Evolutionary conservation across 2,888 invertebrate species (phyloP), one percentile per base, ranked within the genome.

Genomic region (Eupithecia inturbata): DNA sequence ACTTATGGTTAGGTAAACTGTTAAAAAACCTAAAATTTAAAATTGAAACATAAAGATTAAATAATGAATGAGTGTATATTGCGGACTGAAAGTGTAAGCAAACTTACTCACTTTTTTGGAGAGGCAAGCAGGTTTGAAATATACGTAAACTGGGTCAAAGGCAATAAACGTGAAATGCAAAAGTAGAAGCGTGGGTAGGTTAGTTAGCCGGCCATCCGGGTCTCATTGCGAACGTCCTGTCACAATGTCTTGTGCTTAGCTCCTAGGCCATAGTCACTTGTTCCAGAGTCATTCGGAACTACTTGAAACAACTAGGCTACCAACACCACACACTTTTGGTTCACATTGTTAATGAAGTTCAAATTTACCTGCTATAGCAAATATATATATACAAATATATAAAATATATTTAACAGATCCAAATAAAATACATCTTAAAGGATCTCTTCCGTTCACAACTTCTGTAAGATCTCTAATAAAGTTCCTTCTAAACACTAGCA

Each of bases 181-280:
- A 73, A 71, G 63, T 71, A 67, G 75, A 26, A 39, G 82, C 77
- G 82, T 85, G 82, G 84, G 85, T 79, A 45, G 33, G 22, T 26
- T 33, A 60, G 73, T 71, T 69, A 72, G 57, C 70, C 82, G 26
- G 74, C 76, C 81, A 82, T 83, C 80, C 83, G 82, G 79, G 83
- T 79, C 83, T 89, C 84, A 92, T 92, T 92, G 89, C 85, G 84
- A 80, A 83, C 89, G 89, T 93, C 93, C 93, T 91, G 93, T n/a
- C n/a, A n/a, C n/a, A n/a, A n/a, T n/a, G n/a, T 79, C 82, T 74
- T 19, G 68, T 84, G 9, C 7, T 49, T 7, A 45, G 14, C 19
- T n/a, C n/a, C n/a, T 45, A 45, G 7, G 7, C 9, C n/a, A 49
- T 9, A n/a, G 7, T 49, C 49, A 49, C 19, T 49, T 1, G 49